phyloP scores from a whole-genome alignment of 1,140 invertebrate genomes.

The Pseudomyrmex flavicornis region DNA sequence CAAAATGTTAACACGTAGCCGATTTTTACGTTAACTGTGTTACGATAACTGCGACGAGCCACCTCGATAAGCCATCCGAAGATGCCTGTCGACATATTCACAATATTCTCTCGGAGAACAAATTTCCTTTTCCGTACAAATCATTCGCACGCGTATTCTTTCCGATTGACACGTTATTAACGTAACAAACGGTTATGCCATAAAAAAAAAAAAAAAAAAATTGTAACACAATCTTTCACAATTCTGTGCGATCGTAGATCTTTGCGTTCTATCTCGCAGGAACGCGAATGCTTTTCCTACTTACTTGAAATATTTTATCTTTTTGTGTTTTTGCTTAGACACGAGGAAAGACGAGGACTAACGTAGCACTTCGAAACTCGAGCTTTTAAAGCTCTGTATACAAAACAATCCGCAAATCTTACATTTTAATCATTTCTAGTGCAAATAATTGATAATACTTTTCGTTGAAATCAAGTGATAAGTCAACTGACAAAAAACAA shows the following conservation, averaged over 20 bases:
- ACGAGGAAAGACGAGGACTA: constrained; percentile 61
- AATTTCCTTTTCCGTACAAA: constrained; percentile 56
- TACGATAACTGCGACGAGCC: constrained; percentile 61
- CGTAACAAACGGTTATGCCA: background rate
- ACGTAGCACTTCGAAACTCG: constrained; percentile 43
- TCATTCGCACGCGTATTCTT: constrained; percentile 58
- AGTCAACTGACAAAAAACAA: background rate
- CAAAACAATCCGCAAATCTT: background rate
- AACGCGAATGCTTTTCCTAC: constrained; percentile 34
- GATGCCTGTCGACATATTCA: constrained; percentile 62
- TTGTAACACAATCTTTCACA: constrained; percentile 8
- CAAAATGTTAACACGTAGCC: constrained; percentile 61
- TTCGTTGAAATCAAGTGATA: background rate
- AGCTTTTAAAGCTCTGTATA: background rate
- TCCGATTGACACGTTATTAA: constrained; percentile 61
- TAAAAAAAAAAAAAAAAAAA: background rate
- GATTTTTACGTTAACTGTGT: constrained; percentile 60
- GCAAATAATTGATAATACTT: background rate
- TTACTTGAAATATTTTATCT: constrained; percentile 9
- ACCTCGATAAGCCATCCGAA: constrained; percentile 50
- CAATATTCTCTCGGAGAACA: background rate
- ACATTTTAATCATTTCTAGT: background rate
- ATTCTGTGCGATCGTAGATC: background rate
- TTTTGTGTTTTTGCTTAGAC: background rate
- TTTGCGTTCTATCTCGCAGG: constrained; percentile 16